Evolutionary conservation across 2,888 invertebrate species (phyloP).

Genomic region (Zygothrica quintamaculata): DNA sequence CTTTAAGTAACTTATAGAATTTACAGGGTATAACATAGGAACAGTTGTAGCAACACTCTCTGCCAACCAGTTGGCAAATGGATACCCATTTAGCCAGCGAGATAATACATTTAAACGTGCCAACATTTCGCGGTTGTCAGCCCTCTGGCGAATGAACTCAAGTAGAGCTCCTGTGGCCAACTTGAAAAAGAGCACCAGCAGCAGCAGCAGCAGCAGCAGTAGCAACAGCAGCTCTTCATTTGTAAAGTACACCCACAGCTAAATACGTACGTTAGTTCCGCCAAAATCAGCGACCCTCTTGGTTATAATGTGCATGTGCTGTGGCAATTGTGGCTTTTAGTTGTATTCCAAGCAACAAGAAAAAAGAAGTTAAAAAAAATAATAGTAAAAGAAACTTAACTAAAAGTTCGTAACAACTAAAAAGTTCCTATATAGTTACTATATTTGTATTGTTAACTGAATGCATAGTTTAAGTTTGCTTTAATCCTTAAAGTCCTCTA

Average conservation of each 20-base stretch:
- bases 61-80: constrained; percentile 2
- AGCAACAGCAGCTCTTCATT: constrained; percentile 1
- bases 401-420: too few species aligned
- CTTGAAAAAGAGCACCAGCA: constrained; percentile 17
- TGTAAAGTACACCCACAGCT: constrained; percentile 16
- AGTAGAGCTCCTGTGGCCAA: constrained; percentile 24
- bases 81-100: constrained; percentile 37
- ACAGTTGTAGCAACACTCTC: too few species aligned
- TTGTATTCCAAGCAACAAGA: constrained; percentile 20
- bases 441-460: too few species aligned
- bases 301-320: constrained; percentile 35
- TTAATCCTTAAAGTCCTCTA: too few species aligned
- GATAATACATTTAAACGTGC: constrained; percentile 67
- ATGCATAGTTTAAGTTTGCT: too few species aligned
- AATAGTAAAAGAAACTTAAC: not conserved
- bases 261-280: constrained; percentile 4
- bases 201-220: too few species aligned
- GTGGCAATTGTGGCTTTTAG: constrained; percentile 34
- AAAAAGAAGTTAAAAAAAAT: too few species aligned
- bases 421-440: too few species aligned
- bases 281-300: constrained; percentile 33
- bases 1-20: too few species aligned
- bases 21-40: too few species aligned
- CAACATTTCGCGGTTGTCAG: constrained; percentile 52
- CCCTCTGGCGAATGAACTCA: constrained; percentile 37